Evolutionary conservation across 64 coral and sea anemone genomes (phyloP).

Genomic region (Cladopsammia gracilis): DNA sequence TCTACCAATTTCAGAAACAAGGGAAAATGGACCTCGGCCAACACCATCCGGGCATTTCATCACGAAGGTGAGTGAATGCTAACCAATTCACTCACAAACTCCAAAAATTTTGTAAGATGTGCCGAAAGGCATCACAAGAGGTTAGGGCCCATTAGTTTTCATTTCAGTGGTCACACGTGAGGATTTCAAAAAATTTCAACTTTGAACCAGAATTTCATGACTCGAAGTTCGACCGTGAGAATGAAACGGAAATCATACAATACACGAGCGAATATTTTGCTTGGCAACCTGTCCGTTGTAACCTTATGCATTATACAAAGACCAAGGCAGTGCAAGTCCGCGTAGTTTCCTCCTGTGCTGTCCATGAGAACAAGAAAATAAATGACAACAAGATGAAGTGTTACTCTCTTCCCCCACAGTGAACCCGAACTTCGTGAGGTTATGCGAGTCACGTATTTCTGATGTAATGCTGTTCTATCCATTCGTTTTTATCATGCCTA

Average conservation of each 20-base stretch:
- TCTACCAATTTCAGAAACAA: slow-evolving; percentile 90
- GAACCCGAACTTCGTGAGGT: too few species aligned
- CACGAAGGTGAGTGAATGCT: slow-evolving; percentile 72
- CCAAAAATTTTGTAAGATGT: not conserved
- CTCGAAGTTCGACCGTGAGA: not conserved
- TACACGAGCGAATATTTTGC: slow-evolving; percentile 4
- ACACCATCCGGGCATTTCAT: slow-evolving; percentile 91
- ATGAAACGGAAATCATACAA: not conserved
- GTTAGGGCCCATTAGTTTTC: not conserved
- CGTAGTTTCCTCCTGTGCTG: slow-evolving; percentile 19
- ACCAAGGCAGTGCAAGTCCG: slow-evolving; percentile 26
- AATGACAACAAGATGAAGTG: not conserved
- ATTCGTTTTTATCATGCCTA: too few species aligned
- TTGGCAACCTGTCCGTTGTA: slow-evolving; percentile 3
- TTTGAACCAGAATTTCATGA: not conserved
- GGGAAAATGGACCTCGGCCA: slow-evolving; percentile 84
- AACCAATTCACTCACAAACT: too few species aligned
- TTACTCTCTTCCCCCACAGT: not conserved
- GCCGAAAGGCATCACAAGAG: too few species aligned
- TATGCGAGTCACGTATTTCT: too few species aligned
- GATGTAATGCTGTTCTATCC: too few species aligned
- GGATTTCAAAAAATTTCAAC: not conserved
- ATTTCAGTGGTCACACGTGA: not conserved
- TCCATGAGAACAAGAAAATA: not conserved
- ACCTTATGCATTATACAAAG: slow-evolving; percentile 6